Evolutionary conservation across 2,888 invertebrate species (phyloP).

Genomic region (Physocephala rufipes): DNA sequence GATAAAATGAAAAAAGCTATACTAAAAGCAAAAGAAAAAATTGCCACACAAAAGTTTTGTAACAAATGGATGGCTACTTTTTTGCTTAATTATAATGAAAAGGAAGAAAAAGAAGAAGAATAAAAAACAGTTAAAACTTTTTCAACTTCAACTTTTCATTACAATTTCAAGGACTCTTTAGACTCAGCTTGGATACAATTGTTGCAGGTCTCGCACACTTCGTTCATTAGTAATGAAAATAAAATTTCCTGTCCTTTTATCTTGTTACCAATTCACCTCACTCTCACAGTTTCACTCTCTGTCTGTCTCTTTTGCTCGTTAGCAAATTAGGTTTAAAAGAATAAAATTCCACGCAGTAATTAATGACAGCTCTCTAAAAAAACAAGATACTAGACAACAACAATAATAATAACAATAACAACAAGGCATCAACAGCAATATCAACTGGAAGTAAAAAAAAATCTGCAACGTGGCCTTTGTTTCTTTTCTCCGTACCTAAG

Average conservation of each 20-base stretch:
- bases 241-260: constrained; percentile 34
- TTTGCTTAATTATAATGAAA: constrained; percentile 25
- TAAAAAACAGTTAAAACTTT: neutral
- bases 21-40: neutral
- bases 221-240: constrained; percentile 44
- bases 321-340: neutral
- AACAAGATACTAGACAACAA: constrained; percentile 1
- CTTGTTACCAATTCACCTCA: no score
- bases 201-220: constrained; percentile 19
- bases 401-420: neutral
- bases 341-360: constrained; percentile 61
- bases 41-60: neutral
- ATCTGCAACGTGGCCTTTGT: constrained; percentile 30
- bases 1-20: no score
- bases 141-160: constrained; percentile 14
- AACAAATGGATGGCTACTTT: constrained; percentile 9
- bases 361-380: constrained; percentile 63
- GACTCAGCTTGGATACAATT: constrained; percentile 20
- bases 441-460: constrained; percentile 19
- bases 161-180: constrained; percentile 29
- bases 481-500: constrained; percentile 20
- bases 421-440: constrained; percentile 1
- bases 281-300: no score
- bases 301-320: no score
- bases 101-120: neutral